Evolutionary conservation across 2,113 vertebrate genomes (phyloP).

Genomic region (Phaethon lepturus): DNA sequence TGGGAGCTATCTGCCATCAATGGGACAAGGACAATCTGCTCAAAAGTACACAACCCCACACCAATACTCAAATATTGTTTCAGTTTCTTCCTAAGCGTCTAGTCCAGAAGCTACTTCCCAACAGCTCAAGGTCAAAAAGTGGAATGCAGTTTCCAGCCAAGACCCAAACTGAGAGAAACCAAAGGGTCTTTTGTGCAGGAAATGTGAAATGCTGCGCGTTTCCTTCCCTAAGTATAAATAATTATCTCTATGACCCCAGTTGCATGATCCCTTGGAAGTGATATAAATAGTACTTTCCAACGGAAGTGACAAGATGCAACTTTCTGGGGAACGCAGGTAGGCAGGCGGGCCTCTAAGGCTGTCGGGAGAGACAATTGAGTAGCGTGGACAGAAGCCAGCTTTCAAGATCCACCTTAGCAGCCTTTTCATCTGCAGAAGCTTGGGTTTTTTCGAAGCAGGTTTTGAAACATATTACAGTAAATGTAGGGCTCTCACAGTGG

Average conservation of each 20-base stretch:
- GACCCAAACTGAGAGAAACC: background rate
- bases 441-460: background rate
- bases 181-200: background rate
- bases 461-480: background rate
- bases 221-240: background rate
- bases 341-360: background rate
- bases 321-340: background rate
- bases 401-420: background rate
- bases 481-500: background rate
- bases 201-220: background rate
- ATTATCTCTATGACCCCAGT: background rate
- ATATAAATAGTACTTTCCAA: background rate
- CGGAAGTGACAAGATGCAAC: background rate
- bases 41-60: background rate
- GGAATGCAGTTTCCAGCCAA: background rate
- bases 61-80: background rate
- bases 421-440: background rate
- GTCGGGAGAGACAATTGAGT: background rate
- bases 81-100: background rate
- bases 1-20: background rate
- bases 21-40: background rate
- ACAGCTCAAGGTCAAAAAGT: background rate
- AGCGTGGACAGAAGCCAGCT: background rate
- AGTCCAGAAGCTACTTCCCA: background rate
- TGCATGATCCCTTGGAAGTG: background rate